Evolutionary conservation across 1,140 invertebrate genomes (phyloP), one percentile per base, ranked within the genome.

Genomic region (Drosophila ogumai): DNA sequence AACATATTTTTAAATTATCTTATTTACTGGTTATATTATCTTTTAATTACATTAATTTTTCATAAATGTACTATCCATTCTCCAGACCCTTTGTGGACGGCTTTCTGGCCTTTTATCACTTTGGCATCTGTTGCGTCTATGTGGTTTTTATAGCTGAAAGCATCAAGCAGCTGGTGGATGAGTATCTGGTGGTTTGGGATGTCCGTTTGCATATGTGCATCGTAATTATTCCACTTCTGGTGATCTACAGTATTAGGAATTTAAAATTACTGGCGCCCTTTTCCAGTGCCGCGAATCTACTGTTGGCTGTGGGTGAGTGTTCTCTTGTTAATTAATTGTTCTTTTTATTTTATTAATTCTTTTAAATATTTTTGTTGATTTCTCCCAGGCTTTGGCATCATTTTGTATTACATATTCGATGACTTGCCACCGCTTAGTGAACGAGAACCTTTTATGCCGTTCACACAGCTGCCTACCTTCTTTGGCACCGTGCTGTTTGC

Each of bases 401-500:
- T 96, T 13, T 93, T 97, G 46, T 95, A 95, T 74, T 96, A 95
- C 73, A 93, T 96, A 52, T 94, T 95, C n/a, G 81, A 94, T 0
- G 94, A 94, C 28, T 82, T 96, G 47, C 95, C 96, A 8, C 85
- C 94, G 2, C 84, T 95, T 1, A 93, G 91, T 12, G 94, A 95
- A 3, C 93, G 94, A 38, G 91, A 94, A 19, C 88, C 95, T 36
- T 93, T 95, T 75, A 95, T 94, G 3, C 91, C 93, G 1, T 60
- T 93, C 0, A 90, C 93, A 40, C 94, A 94, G 50, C 95, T 95
- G 86, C 95, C 96, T 0, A 93, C 97, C 0, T 98, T 96, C 79
- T 97, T 98, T 91, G 97, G 97, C 1, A 98, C 97, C 0, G 96
- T 96, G 0, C 93, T 99, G 6, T 99, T 98, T 93, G 96, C 98